Percentiles rank a stretch among this genome's conserved stretches.
These are phyloP conservation scores for Petrocephalus sullivani DNA, from an alignment of 2,797 vertebrate species.

Conservation along the genomic window DNA sequence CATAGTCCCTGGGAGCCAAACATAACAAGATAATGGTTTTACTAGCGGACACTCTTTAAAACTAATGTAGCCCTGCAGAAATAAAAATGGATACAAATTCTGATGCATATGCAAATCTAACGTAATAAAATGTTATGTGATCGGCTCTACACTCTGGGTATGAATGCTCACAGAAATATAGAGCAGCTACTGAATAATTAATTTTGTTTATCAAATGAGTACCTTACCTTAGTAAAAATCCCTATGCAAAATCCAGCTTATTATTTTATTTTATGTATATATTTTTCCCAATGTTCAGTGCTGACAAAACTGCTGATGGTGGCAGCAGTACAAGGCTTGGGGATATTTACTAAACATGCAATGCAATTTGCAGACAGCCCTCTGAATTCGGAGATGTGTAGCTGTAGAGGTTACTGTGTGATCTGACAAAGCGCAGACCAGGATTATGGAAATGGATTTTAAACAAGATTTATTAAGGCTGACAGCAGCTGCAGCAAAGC, in stretches of 20 bases:
- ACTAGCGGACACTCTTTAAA: background rate
- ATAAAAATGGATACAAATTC: background rate
- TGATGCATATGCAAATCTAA: background rate
- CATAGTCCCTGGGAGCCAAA: background rate
- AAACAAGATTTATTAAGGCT: slow-evolving; percentile 2
- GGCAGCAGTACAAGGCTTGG: background rate
- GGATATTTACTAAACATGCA: background rate
- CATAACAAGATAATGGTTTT: background rate
- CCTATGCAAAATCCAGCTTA: background rate
- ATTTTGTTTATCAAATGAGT: background rate
- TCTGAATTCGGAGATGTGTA: background rate
- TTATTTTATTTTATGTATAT: background rate
- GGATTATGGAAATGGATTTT: slow-evolving; percentile 11
- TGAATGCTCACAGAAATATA: background rate
- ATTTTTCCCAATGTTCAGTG: background rate
- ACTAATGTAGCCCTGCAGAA: background rate
- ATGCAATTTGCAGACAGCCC: background rate
- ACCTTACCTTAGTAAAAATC: background rate
- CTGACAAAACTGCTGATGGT: background rate
- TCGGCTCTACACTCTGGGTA: background rate
- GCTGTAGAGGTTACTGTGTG: background rate
- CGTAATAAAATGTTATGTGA: background rate
- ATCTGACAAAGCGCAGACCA: background rate
- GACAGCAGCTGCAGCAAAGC: background rate
- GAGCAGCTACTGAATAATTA: background rate